Evolutionary conservation across 2,113 vertebrate genomes (phyloP).

Genomic region (Misgurnus anguillicaudatus): DNA sequence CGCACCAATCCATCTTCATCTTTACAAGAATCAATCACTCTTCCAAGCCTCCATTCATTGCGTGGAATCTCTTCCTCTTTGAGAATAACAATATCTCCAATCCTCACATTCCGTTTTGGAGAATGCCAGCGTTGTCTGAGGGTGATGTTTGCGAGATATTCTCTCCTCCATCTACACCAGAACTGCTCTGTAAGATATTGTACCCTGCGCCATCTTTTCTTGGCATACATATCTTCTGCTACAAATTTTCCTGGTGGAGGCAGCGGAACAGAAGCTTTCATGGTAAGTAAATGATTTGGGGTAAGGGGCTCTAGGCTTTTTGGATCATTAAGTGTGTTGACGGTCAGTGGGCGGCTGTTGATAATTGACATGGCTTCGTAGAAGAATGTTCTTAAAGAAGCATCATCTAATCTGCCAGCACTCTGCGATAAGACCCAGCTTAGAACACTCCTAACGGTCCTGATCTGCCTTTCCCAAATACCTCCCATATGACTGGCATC

Average conservation of each 20-base stretch:
- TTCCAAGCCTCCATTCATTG: constrained; percentile 50
- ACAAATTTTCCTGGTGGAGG: too few species aligned
- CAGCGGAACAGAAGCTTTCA: too few species aligned
- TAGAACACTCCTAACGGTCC: constrained; percentile 41
- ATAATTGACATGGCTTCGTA: constrained; percentile 47
- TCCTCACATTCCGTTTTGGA: constrained; percentile 35
- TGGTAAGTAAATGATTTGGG: too few species aligned
- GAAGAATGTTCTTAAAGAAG: constrained; percentile 42
- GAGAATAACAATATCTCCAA: constrained; percentile 50
- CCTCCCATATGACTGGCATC: constrained; percentile 43
- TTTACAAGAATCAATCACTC: constrained; percentile 24
- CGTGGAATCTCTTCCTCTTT: constrained; percentile 36
- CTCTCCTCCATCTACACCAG: too few species aligned
- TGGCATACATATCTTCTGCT: too few species aligned
- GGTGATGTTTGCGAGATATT: not conserved
- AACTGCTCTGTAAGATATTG: too few species aligned
- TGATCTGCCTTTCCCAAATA: constrained; percentile 45
- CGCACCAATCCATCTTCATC: constrained; percentile 42
- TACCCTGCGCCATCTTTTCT: too few species aligned
- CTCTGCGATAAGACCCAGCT: not conserved
- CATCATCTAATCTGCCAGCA: constrained; percentile 22
- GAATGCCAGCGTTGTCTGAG: constrained; percentile 40
- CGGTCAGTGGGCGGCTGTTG: not conserved
- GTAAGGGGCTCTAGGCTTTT: too few species aligned
- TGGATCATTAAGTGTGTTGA: too few species aligned